These are phyloP conservation scores for Cardiocondyla obscurior DNA, from an alignment of 1,140 invertebrate genomes.

Conservation along the genomic window DNA sequence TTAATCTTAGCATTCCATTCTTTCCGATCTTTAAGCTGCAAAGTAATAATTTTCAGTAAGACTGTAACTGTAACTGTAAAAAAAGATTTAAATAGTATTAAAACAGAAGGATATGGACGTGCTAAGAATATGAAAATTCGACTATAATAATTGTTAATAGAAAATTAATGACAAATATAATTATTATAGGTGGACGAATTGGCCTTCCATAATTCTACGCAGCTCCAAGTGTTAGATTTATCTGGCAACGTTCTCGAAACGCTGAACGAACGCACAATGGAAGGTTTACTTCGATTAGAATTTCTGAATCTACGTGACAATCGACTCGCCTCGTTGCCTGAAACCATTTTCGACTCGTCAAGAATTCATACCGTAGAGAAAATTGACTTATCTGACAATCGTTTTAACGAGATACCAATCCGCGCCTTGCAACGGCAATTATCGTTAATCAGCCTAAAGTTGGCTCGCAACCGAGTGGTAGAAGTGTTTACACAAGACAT, in stretches of 20 bases:
- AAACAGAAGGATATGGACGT: not conserved
- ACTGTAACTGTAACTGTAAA: too few species aligned
- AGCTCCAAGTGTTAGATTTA: constrained; percentile 90
- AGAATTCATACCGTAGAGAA: constrained; percentile 91
- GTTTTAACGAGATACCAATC: constrained; percentile 91
- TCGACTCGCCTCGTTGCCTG: constrained; percentile 89
- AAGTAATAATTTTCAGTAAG: too few species aligned
- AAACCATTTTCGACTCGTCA: constrained; percentile 92
- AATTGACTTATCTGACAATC: constrained; percentile 91
- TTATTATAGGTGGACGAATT: constrained; percentile 87
- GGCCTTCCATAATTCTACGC: constrained; percentile 95
- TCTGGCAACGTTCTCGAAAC: constrained; percentile 90
- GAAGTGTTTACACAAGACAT: constrained; percentile 93
- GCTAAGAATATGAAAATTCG: not conserved
- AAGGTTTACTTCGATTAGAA: constrained; percentile 91
- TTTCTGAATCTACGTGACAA: constrained; percentile 91
- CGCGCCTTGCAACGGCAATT: constrained; percentile 92
- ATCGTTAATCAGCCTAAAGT: constrained; percentile 90
- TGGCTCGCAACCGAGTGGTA: constrained; percentile 90
- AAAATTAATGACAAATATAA: constrained; percentile 59
- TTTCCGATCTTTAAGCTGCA: not conserved
- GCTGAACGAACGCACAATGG: constrained; percentile 91
- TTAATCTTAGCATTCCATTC: not conserved
- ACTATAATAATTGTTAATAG: not conserved
- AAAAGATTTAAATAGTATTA: not conserved